Evolutionary conservation across 2,888 invertebrate genomes (phyloP), one percentile per base, ranked within the genome.

Genomic region (Erebia epiphron): DNA sequence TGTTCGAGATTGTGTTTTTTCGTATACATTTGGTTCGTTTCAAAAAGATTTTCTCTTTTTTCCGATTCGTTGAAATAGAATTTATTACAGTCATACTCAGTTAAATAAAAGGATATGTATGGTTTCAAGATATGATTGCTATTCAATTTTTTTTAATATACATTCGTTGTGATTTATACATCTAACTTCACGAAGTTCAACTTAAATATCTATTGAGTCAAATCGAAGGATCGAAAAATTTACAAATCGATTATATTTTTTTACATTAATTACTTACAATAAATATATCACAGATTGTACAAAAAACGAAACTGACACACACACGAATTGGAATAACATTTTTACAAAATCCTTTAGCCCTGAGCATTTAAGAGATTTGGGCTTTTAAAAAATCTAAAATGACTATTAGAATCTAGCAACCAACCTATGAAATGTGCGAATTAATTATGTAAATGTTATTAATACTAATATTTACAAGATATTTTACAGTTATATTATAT

Each of bases 281-380:
- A 93, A 91, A 92, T 93, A 92, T 93, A 93, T 93, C 93, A 93
- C 93, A 93, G 93, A 92, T 90, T 89, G 87, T 91, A 93, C 91
- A 92, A 89, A 87, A 91, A 86, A 88, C 83, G 71, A 81, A 86
- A 82, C 16, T 13, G 52, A 73, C 75, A 85, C 83, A 83, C 79
- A 82, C 79, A 84, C 77, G 75, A 79, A 76, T 72, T 66, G 43
- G 54, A 68, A 46, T 61, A 62, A 61, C 43, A 80, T 62, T 77
- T 78, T 76, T 78, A 81, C 78, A 80, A 69, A 70, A 72, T 57
- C 69, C 67, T 80, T 78, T 78, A 73, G 75, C 78, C 75, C 75
- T 78, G 77, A 80, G 76, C 77, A 73, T 71, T 58, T 72, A 76
- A 77, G 54, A 67, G 70, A 69, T 73, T 63, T 68, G 70, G 68